Percentiles rank a stretch among this genome's conserved stretches.
phyloP scores from a whole-genome alignment of 2,113 vertebrate genomes.

The Hippocampus abdominalis region DNA sequence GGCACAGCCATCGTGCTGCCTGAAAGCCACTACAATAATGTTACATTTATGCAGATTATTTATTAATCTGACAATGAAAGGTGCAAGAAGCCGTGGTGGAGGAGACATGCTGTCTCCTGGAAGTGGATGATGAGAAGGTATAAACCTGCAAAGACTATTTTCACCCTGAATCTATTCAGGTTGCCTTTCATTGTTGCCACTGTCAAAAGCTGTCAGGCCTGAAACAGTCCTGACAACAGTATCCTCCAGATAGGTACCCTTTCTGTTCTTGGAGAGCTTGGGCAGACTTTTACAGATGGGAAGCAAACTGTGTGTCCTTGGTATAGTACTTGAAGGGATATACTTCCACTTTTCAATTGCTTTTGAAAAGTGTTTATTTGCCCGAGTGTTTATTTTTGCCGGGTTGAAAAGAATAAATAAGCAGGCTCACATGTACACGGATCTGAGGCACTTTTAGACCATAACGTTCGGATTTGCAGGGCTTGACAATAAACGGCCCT shows the following conservation, averaged over 20 bases:
- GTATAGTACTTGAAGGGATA: constrained; percentile 33
- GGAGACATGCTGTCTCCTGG: constrained; percentile 38
- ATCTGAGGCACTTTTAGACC: constrained; percentile 31
- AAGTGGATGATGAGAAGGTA: constrained; percentile 42
- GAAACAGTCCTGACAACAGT: constrained; percentile 47
- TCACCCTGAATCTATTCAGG: constrained; percentile 45
- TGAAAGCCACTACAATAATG: constrained; percentile 73
- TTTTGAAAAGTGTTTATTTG: constrained; percentile 22
- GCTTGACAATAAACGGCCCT: constrained; percentile 32
- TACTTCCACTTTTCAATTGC: constrained; percentile 25
- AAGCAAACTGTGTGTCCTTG: constrained; percentile 53
- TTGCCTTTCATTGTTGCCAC: constrained; percentile 53
- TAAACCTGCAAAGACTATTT: constrained; percentile 58
- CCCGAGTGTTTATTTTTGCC: constrained; percentile 16
- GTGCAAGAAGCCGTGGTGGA: constrained; percentile 64
- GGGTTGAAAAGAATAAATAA: constrained; percentile 2
- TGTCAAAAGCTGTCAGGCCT: constrained; percentile 62
- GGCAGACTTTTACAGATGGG: constrained; percentile 48
- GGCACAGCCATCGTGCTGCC: constrained; percentile 45
- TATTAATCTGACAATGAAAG: constrained; percentile 70
- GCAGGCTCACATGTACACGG: constrained; percentile 6
- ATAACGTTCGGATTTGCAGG: constrained; percentile 35
- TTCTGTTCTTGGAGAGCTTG: constrained; percentile 29
- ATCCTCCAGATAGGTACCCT: constrained; percentile 55
- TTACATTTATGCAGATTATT: constrained; percentile 72